phyloP scores from a whole-genome alignment of 2,113 vertebrate species.

The Mesocricetus auratus region DNA sequence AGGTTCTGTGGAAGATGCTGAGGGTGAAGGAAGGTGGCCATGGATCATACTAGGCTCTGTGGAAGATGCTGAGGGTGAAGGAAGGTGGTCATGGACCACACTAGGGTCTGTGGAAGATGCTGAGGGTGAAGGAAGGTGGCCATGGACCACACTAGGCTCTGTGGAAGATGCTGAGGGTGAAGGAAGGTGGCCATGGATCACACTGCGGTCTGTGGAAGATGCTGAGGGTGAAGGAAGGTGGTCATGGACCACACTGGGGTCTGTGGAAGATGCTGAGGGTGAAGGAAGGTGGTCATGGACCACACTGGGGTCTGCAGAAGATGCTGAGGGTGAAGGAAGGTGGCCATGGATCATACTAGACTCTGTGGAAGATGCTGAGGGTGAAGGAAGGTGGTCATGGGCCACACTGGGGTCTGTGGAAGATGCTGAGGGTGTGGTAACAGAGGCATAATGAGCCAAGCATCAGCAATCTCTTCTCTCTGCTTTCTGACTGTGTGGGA shows the following conservation, averaged over 20 bases:
- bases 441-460: background rate
- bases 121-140: background rate
- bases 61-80: background rate
- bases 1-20: fast-evolving
- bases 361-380: too few species aligned
- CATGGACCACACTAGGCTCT: background rate
- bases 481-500: background rate
- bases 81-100: background rate
- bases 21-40: background rate
- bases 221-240: too few species aligned
- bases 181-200: too few species aligned
- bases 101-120: background rate
- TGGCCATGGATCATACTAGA: too few species aligned
- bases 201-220: background rate
- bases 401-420: too few species aligned
- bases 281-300: background rate
- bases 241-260: too few species aligned
- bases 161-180: too few species aligned
- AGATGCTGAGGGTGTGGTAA: background rate
- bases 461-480: too few species aligned
- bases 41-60: background rate
- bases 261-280: too few species aligned
- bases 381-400: too few species aligned
- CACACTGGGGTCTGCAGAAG: background rate
- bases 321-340: too few species aligned